phyloP scores from a whole-genome alignment of 2,113 vertebrate genomes.

The Tichodroma muraria region DNA sequence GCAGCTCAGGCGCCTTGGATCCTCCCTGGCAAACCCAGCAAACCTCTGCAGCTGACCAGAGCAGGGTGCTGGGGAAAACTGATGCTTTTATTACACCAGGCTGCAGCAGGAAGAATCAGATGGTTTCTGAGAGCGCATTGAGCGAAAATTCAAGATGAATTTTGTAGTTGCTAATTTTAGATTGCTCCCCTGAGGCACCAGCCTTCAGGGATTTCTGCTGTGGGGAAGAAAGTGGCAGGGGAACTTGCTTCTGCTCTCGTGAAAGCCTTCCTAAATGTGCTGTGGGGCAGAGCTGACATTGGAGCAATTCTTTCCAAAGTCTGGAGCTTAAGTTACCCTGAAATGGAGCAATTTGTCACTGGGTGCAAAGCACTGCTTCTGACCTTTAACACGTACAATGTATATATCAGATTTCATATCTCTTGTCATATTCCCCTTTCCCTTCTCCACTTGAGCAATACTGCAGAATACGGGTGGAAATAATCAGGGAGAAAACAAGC shows the following conservation, averaged over 20 bases:
- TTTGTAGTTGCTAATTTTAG: slow-evolving; percentile 32
- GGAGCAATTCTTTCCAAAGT: background rate
- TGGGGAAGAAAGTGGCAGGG: background rate
- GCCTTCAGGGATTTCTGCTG: background rate
- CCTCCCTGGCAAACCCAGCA: background rate
- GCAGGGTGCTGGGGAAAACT: background rate
- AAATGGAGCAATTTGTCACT: slow-evolving; percentile 52
- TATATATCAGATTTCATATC: background rate
- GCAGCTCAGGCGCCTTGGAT: background rate
- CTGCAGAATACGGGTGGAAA: background rate
- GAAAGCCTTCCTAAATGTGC: background rate
- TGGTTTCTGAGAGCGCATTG: background rate
- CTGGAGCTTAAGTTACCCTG: slow-evolving; percentile 16
- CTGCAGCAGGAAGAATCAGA: background rate
- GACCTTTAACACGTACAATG: slow-evolving; percentile 28
- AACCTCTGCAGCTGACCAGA: background rate
- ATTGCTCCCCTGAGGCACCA: background rate
- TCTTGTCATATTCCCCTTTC: background rate
- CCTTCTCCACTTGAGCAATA: background rate
- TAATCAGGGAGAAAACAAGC: background rate
- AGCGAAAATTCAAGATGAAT: background rate
- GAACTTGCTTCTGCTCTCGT: background rate
- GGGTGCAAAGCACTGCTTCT: slow-evolving; percentile 18
- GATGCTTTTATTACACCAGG: background rate
- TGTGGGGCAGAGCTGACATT: background rate